Evolutionary conservation across 2,113 vertebrate genomes (phyloP).

Genomic region (Egretta garzetta): DNA sequence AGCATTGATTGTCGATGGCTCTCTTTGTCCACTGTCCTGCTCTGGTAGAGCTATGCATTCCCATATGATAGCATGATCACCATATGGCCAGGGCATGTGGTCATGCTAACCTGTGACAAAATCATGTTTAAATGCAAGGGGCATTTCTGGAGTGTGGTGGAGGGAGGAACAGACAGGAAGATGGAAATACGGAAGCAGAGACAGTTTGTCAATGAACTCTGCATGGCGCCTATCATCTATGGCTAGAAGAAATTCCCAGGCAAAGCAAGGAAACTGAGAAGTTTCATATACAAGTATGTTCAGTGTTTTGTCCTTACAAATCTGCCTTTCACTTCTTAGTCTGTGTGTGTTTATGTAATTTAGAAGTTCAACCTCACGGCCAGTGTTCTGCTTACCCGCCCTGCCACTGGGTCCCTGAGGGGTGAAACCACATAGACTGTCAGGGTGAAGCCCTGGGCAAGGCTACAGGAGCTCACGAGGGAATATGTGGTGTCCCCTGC

Average conservation of each 20-base stretch:
- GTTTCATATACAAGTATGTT: neutral
- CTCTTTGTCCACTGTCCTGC: neutral
- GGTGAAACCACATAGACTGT: neutral
- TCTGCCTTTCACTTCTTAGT: neutral
- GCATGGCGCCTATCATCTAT: neutral
- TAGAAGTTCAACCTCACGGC: neutral
- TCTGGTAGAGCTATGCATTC: neutral
- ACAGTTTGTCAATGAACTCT: neutral
- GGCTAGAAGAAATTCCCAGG: neutral
- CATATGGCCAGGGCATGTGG: neutral
- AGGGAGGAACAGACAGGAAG: neutral
- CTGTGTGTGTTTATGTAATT: neutral
- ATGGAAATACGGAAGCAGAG: neutral
- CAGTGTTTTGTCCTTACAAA: neutral
- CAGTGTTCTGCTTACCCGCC: neutral
- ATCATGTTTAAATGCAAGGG: neutral
- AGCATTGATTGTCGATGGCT: neutral
- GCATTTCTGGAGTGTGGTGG: neutral
- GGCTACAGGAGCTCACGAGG: neutral
- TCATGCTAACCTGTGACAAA: neutral
- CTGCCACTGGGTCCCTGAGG: neutral
- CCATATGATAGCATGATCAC: too few species aligned
- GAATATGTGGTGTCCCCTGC: rapidly evolving
- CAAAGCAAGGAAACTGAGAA: neutral
- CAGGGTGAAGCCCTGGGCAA: neutral